Evolutionary conservation across 2,113 vertebrate species (phyloP).

Genomic region (Anguilla rostrata): DNA sequence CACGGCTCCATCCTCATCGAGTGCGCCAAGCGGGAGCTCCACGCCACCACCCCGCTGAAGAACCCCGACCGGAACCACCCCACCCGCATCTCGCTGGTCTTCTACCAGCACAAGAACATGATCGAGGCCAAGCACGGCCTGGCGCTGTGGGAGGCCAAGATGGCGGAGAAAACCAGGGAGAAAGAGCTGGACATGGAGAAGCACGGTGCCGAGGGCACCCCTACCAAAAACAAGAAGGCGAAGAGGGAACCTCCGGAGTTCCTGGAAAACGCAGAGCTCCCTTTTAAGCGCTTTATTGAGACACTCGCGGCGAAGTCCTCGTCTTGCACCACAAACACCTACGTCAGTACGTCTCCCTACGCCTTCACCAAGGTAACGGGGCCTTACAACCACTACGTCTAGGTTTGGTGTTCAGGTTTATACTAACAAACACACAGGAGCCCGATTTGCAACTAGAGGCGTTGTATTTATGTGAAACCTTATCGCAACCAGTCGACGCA

Average conservation of each 20-base stretch:
- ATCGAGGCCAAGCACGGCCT: slow-evolving; percentile 94
- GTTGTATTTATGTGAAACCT: slow-evolving; percentile 43
- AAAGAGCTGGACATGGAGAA: slow-evolving; percentile 91
- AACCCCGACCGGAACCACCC: slow-evolving; percentile 88
- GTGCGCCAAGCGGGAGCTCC: slow-evolving; percentile 94
- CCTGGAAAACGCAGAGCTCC: slow-evolving; percentile 75
- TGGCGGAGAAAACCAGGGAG: slow-evolving; percentile 93
- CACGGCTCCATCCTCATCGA: slow-evolving; percentile 97
- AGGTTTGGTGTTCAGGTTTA: slow-evolving; percentile 54
- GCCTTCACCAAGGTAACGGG: slow-evolving; percentile 98
- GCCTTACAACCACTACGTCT: slow-evolving; percentile 91
- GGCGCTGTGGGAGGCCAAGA: slow-evolving; percentile 93
- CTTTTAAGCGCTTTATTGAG: slow-evolving; percentile 85
- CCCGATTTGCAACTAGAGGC: slow-evolving; percentile 1
- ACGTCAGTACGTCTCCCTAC: slow-evolving; percentile 88
- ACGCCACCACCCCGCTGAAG: slow-evolving; percentile 91
- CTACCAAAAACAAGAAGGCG: slow-evolving; percentile 86
- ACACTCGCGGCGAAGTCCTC: slow-evolving; percentile 82
- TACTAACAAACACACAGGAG: slow-evolving; percentile 54
- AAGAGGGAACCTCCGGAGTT: slow-evolving; percentile 83
- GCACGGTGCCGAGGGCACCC: slow-evolving; percentile 81
- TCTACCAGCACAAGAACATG: slow-evolving; percentile 98
- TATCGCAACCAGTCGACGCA: slow-evolving; percentile 53
- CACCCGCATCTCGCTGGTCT: slow-evolving; percentile 93
- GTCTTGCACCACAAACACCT: slow-evolving; percentile 91